phyloP scores from a whole-genome alignment of 2,113 vertebrate species.

The Clarias batrachus region DNA sequence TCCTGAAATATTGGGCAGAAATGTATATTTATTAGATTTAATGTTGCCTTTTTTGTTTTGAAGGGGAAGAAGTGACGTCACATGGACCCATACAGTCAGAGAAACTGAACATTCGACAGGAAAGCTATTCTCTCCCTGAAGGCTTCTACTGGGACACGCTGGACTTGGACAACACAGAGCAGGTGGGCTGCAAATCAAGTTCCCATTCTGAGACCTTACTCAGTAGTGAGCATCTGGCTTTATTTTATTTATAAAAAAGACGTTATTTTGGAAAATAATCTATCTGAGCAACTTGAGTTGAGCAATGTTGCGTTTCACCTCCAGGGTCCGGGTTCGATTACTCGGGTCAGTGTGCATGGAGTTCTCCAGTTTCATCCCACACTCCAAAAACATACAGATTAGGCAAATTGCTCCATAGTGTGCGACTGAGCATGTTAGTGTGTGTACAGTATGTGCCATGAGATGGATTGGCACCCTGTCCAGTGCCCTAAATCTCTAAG shows the following conservation, averaged over 20 bases:
- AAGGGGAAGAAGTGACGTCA: conserved; percentile 81
- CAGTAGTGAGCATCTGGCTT: not conserved
- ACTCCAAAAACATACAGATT: too few relatives aligned
- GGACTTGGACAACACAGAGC: conserved; percentile 79
- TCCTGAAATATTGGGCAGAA: not conserved
- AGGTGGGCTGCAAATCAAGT: conserved; percentile 72
- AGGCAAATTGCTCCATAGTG: too few relatives aligned
- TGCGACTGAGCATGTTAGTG: too few relatives aligned
- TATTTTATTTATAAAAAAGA: not conserved
- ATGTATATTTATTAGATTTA: not conserved
- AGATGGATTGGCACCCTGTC: too few relatives aligned
- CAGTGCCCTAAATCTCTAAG: too few relatives aligned
- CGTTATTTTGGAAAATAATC: not conserved
- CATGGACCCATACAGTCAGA: conserved; percentile 82
- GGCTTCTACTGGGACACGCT: conserved; percentile 92
- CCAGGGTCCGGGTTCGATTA: too few relatives aligned
- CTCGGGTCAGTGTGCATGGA: too few relatives aligned
- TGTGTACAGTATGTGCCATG: too few relatives aligned
- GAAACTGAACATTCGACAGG: conserved; percentile 78
- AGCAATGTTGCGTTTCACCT: too few relatives aligned
- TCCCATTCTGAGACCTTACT: not conserved
- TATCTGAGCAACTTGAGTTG: not conserved
- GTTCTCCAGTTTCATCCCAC: too few relatives aligned
- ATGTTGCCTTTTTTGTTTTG: not conserved
- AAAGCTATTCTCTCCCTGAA: conserved; percentile 86